These are phyloP conservation scores for Falco peregrinus DNA, from an alignment of 2,797 vertebrate species.

Conservation along the genomic window DNA sequence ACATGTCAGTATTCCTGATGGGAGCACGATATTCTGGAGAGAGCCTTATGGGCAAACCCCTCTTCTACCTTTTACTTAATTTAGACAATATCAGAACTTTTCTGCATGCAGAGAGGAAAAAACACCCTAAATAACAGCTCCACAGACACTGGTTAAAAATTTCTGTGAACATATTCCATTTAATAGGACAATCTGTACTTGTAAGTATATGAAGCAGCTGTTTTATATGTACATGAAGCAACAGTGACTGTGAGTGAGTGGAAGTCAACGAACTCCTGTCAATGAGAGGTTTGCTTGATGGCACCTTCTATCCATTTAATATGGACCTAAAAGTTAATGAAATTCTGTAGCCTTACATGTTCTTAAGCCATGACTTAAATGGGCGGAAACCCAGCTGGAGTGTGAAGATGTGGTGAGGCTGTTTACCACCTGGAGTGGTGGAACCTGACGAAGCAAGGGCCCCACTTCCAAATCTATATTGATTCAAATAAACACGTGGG, in stretches of 20 bases:
- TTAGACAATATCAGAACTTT: not conserved
- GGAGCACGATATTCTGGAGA: not conserved
- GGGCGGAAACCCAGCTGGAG: not conserved
- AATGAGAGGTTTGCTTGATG: not conserved
- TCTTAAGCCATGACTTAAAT: not conserved
- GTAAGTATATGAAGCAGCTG: not conserved
- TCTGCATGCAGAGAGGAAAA: not conserved
- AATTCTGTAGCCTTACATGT: not conserved
- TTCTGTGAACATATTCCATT: not conserved
- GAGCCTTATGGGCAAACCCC: not conserved
- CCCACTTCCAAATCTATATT: not conserved
- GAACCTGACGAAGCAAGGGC: not conserved
- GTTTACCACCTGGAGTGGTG: not conserved
- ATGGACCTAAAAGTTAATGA: not conserved
- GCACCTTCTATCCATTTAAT: not conserved
- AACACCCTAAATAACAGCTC: not conserved
- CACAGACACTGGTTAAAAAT: not conserved
- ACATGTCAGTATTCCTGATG: not conserved
- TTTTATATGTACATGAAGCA: not conserved
- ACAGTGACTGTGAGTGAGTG: not conserved
- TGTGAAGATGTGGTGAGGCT: not conserved
- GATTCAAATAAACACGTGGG: not conserved
- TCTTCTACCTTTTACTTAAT: not conserved
- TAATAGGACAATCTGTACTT: not conserved
- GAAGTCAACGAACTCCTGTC: not conserved